Evolutionary conservation across 1,140 invertebrate species (phyloP).

Genomic region (Euwallacea fornicatus): DNA sequence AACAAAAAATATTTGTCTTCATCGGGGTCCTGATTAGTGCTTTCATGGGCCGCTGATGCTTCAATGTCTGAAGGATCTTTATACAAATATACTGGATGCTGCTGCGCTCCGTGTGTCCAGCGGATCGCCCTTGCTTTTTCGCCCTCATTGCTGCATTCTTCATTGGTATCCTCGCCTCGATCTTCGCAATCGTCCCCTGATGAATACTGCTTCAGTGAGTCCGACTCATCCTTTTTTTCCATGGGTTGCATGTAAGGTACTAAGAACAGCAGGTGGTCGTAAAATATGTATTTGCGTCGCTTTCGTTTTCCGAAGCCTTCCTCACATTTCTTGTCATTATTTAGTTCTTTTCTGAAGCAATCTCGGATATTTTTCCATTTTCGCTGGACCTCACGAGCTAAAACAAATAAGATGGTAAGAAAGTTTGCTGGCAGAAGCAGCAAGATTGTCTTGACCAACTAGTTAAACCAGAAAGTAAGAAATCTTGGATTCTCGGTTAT

Average conservation of each 20-base stretch:
- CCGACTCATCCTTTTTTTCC: background rate
- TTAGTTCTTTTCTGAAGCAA: slow-evolving; percentile 19
- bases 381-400: slow-evolving; percentile 6
- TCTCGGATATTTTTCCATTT: slow-evolving; percentile 21
- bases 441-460: too few relatives aligned
- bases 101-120: background rate
- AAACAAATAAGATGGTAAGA: background rate
- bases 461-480: too few relatives aligned
- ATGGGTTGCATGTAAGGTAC: background rate
- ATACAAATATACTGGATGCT: slow-evolving; percentile 3
- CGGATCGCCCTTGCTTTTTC: background rate
- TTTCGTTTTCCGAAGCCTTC: slow-evolving; percentile 2
- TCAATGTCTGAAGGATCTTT: background rate
- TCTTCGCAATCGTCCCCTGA: background rate
- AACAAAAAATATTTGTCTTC: slow-evolving; percentile 23
- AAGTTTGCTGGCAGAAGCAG: too few relatives aligned
- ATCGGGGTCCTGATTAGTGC: slow-evolving; percentile 2
- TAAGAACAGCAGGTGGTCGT: background rate
- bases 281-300: slow-evolving; percentile 13
- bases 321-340: background rate
- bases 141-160: background rate
- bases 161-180: background rate
- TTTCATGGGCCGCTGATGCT: background rate
- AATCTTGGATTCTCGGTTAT: too few relatives aligned
- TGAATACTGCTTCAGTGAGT: background rate